Conservation (phyloP, 1,140 invertebrate species). For the Listronotus oregonensis region DNA sequence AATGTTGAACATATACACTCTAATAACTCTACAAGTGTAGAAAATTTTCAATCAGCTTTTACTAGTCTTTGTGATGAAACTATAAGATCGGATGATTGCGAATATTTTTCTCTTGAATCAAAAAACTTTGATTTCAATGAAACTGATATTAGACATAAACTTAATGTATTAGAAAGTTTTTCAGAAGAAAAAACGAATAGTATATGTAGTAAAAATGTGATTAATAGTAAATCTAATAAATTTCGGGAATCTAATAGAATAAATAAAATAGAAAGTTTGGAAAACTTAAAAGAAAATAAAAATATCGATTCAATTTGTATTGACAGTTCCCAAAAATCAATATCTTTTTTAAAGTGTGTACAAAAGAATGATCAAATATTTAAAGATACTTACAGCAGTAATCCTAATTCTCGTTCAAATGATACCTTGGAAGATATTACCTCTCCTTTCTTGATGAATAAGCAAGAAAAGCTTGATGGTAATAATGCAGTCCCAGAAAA, state of each 20-base stretch:
- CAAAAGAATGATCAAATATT: no score
- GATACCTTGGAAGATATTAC: neutral
- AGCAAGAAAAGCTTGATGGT: constrained; percentile 33
- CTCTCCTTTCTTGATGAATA: constrained; percentile 21
- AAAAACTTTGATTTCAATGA: constrained; percentile 11
- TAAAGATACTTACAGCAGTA: no score
- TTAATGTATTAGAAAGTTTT: constrained; percentile 20
- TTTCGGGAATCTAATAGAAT: no score
- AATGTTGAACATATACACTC: neutral
- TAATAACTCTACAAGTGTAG: constrained; percentile 18
- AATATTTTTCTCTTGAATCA: constrained; percentile 25
- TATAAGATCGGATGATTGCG: constrained; percentile 26
- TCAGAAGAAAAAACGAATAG: no score
- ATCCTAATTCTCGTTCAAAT: no score
- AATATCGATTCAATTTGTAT: no score
- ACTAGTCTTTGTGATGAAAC: constrained; percentile 20
- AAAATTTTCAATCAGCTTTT: constrained; percentile 31
- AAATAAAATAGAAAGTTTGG: no score
- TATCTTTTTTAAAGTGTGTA: no score
- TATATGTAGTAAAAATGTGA: no score
- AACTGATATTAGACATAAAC: constrained; percentile 18
- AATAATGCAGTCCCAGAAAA: neutral
- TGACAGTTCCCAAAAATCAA: no score
- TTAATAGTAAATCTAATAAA: neutral
- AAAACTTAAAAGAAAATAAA: no score